Conservation (phyloP, 2,797 vertebrate species). For the Salmo trutta region DNA sequence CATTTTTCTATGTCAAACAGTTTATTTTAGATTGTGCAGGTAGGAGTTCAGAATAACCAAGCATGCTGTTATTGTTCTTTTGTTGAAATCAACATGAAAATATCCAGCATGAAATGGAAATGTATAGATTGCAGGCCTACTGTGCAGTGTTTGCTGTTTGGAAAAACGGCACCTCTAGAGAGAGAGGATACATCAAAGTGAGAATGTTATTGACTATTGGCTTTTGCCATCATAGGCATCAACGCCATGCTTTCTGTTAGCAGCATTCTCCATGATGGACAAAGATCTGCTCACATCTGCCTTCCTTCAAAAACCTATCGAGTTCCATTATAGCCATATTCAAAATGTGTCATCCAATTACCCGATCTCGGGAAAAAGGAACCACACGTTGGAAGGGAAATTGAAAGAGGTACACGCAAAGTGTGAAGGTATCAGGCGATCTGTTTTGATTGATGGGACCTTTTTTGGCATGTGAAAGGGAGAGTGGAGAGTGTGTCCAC, state of each 20-base stretch:
- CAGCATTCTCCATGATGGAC: constrained; percentile 30
- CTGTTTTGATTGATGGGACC: constrained; percentile 63
- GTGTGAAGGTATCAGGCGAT: too few relatives aligned
- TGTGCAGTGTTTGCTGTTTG: neutral
- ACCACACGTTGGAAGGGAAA: constrained; percentile 45
- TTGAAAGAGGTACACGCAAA: constrained; percentile 34
- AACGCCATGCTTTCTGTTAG: constrained; percentile 32
- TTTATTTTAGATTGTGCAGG: neutral
- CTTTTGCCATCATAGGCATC: constrained; percentile 69
- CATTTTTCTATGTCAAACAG: neutral
- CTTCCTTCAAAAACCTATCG: constrained; percentile 44
- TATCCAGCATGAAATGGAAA: neutral
- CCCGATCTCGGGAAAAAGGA: neutral
- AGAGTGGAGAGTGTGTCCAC: constrained; percentile 58
- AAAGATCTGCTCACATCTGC: constrained; percentile 63
- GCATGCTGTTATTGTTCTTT: neutral
- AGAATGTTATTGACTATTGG: constrained; percentile 61
- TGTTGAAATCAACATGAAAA: neutral
- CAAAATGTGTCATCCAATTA: constrained; percentile 56
- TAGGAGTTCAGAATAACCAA: neutral
- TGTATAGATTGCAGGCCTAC: neutral
- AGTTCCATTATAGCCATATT: constrained; percentile 40
- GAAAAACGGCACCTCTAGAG: neutral
- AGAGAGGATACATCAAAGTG: constrained; percentile 5
- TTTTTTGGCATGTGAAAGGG: constrained; percentile 51